Base-by-base conservation (phyloP, 2,113 vertebrate species). In the Jaculus jaculus region DNA sequence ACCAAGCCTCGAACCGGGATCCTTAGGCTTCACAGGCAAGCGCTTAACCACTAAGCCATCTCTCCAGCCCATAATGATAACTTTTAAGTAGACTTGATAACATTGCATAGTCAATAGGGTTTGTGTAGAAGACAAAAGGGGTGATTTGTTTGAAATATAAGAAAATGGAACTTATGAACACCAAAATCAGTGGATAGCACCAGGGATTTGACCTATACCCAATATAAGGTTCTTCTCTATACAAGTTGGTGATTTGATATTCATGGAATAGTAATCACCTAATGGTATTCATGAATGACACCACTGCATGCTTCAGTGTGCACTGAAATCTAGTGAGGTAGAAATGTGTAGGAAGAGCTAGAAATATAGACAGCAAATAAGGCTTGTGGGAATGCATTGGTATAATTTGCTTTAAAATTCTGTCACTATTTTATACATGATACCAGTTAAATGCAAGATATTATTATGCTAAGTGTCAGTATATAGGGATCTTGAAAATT, bases 61-160 rank as follows among this genome's bases (percentile, higher is more conserved):
- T n/a, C n/a, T n/a, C n/a, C n/a, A n/a, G n/a, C n/a, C n/a, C n/a
- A n/a, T n/a, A n/a, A n/a, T 42, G 17, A 24, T 54, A 8, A 6
- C 30, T 63, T 86, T 69, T 28, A 89, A 68, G 54, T 63, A 68
- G 58, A 21, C 34, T 69, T 47, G 42, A 61, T 68, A 84, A 30
- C 3, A 63, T 61, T 65, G 34, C 24, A 37, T 79, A 15, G 60
- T 51, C 72, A 23, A 28, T 66, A 54, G 65, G 32, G 18, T 68
- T 51, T 12, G 2, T 13, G 15, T 34, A 3, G 7, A 82, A 54
- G 16, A 81, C 9, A 80, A 42, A 11, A 39, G 5, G 90, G 73
- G 32, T 79, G 3, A 37, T 72, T 87, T 84, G 2, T 74, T 28
- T 73, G 30, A 95, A 92, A 69, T 74, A 24, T 26, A 24, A 93